A percentile compares a stretch with the other conserved stretches of the same genome.
Evolutionary conservation across 2,888 invertebrate genomes (phyloP).

Genomic region (Oligia fasciuncula): DNA sequence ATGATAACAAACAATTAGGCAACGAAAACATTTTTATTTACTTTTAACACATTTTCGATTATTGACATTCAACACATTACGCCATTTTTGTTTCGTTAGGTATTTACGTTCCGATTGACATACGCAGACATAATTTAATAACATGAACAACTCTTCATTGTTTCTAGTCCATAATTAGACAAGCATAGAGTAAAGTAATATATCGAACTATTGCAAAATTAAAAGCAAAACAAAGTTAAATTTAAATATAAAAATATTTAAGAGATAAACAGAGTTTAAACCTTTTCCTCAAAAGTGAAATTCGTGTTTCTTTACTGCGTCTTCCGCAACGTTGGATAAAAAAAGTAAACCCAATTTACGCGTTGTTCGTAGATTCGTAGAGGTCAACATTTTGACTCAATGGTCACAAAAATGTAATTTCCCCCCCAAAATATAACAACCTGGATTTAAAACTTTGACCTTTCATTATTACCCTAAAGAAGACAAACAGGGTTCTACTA

Average conservation of each 20-base stretch:
- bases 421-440: accelerated
- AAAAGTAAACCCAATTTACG: not conserved
- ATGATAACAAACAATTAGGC: constrained; percentile 75
- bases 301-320: not conserved
- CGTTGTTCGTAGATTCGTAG: accelerated
- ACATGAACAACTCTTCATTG: not conserved
- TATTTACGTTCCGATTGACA: constrained; percentile 56
- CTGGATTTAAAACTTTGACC: accelerated
- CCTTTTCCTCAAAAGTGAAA: too few species aligned
- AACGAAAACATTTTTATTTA: constrained; percentile 86
- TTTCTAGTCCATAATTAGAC: too few species aligned
- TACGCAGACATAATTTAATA: not conserved
- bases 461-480: not conserved
- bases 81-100: constrained; percentile 83
- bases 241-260: not conserved
- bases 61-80: constrained; percentile 81
- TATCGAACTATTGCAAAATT: not conserved
- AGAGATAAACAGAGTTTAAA: not conserved
- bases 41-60: constrained; percentile 82
- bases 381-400: not conserved
- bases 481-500: not conserved
- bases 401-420: not conserved
- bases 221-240: too few species aligned
- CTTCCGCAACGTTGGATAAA: not conserved
- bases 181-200: too few species aligned